Percentiles rank a stretch among this genome's conserved stretches.
phyloP scores from a whole-genome alignment of 1,140 invertebrate genomes.

The Eumaeus atala region DNA sequence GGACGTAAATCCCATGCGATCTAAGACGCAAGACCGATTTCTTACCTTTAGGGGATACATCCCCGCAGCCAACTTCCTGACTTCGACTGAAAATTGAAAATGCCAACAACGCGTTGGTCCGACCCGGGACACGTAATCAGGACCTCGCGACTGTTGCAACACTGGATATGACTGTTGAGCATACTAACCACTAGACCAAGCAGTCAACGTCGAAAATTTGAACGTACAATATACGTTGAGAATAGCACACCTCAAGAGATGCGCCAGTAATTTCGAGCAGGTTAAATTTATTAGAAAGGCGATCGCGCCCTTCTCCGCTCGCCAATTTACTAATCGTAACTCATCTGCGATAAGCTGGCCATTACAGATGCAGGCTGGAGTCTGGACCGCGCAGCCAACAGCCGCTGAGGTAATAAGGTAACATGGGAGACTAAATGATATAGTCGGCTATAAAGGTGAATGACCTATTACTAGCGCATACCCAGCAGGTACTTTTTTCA shows the following conservation, averaged over 20 bases:
- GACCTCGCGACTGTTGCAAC: too few relatives aligned
- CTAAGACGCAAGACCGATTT: too few relatives aligned
- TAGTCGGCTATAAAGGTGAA: not conserved
- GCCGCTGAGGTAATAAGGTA: slow-evolving; percentile 1
- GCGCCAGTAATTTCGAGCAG: slow-evolving; percentile 34
- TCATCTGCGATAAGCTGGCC: slow-evolving; percentile 48
- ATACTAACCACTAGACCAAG: too few relatives aligned
- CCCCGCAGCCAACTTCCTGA: too few relatives aligned
- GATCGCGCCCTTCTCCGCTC: slow-evolving; percentile 45
- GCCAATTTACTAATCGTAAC: slow-evolving; percentile 63
- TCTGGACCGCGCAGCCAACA: slow-evolving; percentile 13
- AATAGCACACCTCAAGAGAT: slow-evolving; percentile 21
- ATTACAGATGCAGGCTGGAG: slow-evolving; percentile 19
- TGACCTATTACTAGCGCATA: too few relatives aligned
- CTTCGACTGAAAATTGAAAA: too few relatives aligned
- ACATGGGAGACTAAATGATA: not conserved
- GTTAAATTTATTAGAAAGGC: slow-evolving; percentile 53
- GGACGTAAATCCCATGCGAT: too few relatives aligned
- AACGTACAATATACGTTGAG: slow-evolving; percentile 4
- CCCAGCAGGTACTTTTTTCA: too few relatives aligned
- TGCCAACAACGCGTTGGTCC: too few relatives aligned
- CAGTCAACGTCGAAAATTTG: not conserved
- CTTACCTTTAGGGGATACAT: too few relatives aligned
- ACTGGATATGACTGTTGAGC: too few relatives aligned
- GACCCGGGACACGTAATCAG: too few relatives aligned